These are phyloP conservation scores for Sorex araneus DNA, from an alignment of 2,113 vertebrate genomes.

Conservation along the genomic window DNA sequence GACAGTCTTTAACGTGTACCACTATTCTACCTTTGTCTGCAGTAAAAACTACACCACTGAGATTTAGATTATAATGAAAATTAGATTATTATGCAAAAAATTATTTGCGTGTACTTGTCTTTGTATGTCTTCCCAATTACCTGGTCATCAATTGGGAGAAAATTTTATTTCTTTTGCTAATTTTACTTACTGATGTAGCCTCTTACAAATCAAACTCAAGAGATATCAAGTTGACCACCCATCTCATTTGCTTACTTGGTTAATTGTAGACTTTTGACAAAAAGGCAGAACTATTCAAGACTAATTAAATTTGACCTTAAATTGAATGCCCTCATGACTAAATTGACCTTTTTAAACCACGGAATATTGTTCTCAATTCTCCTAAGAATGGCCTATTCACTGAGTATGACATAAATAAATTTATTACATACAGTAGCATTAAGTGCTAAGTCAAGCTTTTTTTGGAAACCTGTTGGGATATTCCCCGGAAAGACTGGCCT, in stretches of 20 bases:
- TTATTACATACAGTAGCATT: neutral
- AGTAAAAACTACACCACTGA: neutral
- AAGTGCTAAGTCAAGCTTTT: neutral
- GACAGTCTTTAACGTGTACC: slow-evolving; percentile 65
- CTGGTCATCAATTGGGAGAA: slow-evolving; percentile 24
- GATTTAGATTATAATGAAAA: slow-evolving; percentile 60
- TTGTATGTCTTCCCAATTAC: slow-evolving; percentile 71
- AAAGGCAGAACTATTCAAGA: slow-evolving; percentile 55
- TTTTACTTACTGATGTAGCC: slow-evolving; percentile 31
- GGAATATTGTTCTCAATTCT: slow-evolving; percentile 24
- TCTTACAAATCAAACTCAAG: neutral
- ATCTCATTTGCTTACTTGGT: slow-evolving; percentile 64
- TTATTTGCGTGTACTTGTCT: slow-evolving; percentile 41
- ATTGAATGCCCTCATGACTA: slow-evolving; percentile 44
- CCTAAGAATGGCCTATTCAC: neutral
- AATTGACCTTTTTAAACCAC: slow-evolving; percentile 37
- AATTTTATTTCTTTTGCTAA: slow-evolving; percentile 61
- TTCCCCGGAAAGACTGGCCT: no score
- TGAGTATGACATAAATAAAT: slow-evolving; percentile 43
- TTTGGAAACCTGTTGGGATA: no score
- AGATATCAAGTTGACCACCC: slow-evolving; percentile 8
- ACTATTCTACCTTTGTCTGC: slow-evolving; percentile 19
- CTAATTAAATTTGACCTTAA: slow-evolving; percentile 77
- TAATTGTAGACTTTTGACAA: slow-evolving; percentile 66
- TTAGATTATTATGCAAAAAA: neutral